These are phyloP conservation scores for Cataglyphis altisquamis DNA, from an alignment of 2,888 invertebrate genomes.

Conservation along the genomic window DNA sequence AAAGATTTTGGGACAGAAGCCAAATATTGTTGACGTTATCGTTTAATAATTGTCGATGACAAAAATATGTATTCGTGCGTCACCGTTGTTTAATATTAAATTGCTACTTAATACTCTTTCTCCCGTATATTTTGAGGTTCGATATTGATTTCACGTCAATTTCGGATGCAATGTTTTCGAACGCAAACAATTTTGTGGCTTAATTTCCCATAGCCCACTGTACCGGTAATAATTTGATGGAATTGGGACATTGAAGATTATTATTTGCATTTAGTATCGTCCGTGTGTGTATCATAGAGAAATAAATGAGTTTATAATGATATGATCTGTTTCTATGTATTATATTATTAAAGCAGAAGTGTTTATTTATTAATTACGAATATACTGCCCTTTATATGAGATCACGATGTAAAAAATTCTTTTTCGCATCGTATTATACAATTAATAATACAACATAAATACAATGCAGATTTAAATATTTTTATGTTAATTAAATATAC, in stretches of 20 bases:
- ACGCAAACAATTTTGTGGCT: conserved; percentile 37
- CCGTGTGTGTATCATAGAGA: neutral
- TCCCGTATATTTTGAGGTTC: neutral
- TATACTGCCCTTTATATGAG: neutral
- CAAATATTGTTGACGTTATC: neutral
- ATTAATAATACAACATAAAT: conserved; percentile 3
- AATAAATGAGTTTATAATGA: conserved; percentile 25
- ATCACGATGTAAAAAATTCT: neutral
- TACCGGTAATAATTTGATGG: conserved; percentile 42
- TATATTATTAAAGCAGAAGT: conserved; percentile 40
- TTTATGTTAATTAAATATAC: conserved; percentile 24
- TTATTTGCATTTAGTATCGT: conserved; percentile 36
- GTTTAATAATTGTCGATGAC: neutral
- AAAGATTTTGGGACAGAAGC: neutral
- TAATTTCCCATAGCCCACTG: conserved; percentile 33
- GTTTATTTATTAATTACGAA: conserved; percentile 44
- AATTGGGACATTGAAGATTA: conserved; percentile 48
- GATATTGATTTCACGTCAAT: conserved; percentile 25
- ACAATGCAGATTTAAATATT: conserved; percentile 1
- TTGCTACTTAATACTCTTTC: neutral
- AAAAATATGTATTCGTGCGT: neutral
- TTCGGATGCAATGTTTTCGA: conserved; percentile 22
- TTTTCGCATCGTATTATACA: neutral
- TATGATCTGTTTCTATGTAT: neutral
- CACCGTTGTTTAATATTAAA: conserved; percentile 4